phyloP scores from a whole-genome alignment of 2,888 invertebrate species.

The Limenitis camilla region DNA sequence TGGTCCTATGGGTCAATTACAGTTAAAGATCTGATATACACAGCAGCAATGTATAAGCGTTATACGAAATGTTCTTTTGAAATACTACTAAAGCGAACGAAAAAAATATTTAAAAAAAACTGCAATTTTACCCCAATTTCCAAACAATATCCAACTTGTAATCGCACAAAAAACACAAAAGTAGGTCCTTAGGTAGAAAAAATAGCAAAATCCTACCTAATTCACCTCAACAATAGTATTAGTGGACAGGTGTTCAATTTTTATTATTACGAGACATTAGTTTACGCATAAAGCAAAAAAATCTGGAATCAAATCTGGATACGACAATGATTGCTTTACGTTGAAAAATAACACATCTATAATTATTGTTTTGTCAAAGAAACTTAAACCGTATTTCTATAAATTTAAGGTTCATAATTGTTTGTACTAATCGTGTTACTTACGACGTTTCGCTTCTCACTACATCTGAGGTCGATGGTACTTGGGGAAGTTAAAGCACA shows the following conservation, averaged over 20 bases:
- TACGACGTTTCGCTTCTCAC: slow-evolving; percentile 46
- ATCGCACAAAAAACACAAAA: slow-evolving; percentile 17
- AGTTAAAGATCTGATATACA: too few species aligned
- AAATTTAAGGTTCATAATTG: slow-evolving; percentile 36
- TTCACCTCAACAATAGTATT: slow-evolving; percentile 57
- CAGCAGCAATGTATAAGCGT: too few species aligned
- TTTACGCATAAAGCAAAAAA: slow-evolving; percentile 58
- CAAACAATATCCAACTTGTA: background rate
- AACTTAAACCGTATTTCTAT: slow-evolving; percentile 34
- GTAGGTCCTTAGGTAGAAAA: slow-evolving; percentile 33
- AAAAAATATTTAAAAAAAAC: too few species aligned
- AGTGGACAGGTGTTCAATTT: slow-evolving; percentile 65
- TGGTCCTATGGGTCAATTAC: too few species aligned
- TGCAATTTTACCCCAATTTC: background rate
- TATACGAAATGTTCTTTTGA: too few species aligned
- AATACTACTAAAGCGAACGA: too few species aligned
- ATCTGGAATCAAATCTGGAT: slow-evolving; percentile 72
- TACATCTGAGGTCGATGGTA: slow-evolving; percentile 70
- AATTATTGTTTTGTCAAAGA: slow-evolving; percentile 34
- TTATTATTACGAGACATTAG: slow-evolving; percentile 69
- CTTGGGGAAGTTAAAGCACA: slow-evolving; percentile 75
- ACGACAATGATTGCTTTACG: slow-evolving; percentile 70
- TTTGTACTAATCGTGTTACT: slow-evolving; percentile 30
- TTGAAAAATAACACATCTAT: slow-evolving; percentile 64
- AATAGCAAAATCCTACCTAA: slow-evolving; percentile 43